Base-by-base conservation (phyloP, 2,888 invertebrate species). In the Aquatica leii region DNA sequence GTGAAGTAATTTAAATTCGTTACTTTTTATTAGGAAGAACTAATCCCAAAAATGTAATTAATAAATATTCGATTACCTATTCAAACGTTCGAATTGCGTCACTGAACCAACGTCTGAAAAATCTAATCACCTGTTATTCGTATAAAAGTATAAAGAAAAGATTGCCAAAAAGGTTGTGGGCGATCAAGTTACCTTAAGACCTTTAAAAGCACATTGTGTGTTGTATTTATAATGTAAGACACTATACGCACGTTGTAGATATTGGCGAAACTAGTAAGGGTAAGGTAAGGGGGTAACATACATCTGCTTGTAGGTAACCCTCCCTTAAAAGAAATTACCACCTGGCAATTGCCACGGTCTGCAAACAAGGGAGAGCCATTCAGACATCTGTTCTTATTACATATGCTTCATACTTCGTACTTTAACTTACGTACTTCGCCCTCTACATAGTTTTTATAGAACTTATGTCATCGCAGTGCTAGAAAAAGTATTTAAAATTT, bases 291-390 rank as follows among this genome's bases (percentile, higher is more conserved):
- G 72, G 57, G 73, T 69, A 76, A 79, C 77, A 78, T 75, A 78
- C 81, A 81, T 80, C 80, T 80, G 80, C 80, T 73, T 4, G 24
- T 24, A 76, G 76, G 76, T 76, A 76, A 74, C 77, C 74, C 79
- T 77, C 79, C 78, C 80, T 79, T 76, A 71, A 80, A 81, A 80
- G 80, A 81, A 80, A 80, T 78, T 78, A 76, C 80, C 82, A 82
- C 81, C 82, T 82, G 82, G 82, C 77, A 71, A 75, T 74, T 77
- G 78, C 80, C 79, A 81, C 80, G 81, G 80, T 80, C 79, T 69
- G 77, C 79, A 81, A 81, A 80, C 81, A 81, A 78, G 78, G 79
- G 80, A 77, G 75, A 69, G 67, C 59, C 62, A 57, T 54, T 61
- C 66, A 58, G 67, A 71, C 72, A 73, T 73, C 72, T 73, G 71